Evolutionary conservation across 2,797 vertebrate species (phyloP), one percentile per base, ranked within the genome.

Genomic region (Melanotaenia pygmaea): DNA sequence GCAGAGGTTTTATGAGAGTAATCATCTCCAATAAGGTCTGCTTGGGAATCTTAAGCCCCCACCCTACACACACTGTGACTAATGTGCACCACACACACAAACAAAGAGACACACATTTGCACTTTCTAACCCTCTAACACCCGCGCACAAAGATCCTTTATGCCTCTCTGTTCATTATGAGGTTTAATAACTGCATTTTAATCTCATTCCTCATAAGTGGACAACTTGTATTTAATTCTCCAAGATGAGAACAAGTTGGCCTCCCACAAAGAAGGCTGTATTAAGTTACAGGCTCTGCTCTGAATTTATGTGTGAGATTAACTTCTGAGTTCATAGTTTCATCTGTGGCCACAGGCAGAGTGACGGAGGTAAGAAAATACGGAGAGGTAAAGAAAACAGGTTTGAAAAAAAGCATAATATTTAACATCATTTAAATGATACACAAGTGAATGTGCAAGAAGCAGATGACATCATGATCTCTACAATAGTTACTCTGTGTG

Each of bases 11-110:
- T 93, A 94, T 92, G 92, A 93, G 91, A 77, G 89, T 83, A 91
- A 94, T 93, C 90, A 91, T 94, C 91, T 94, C 88, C 90, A 94
- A 90, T 94, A 92, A 94, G 88, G 85, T 80, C 80, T 90, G 79
- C 82, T 90, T 76, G 80, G 88, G 91, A 91, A 90, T 91, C 86
- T 81, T 67, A 73, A 85, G 76, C 86, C 90, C 82, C 90, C 86
- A n/a, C 87, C 84, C 88, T 86, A 70, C 79, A 67, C 83, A 83
- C 80, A 79, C 77, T 72, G 70, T 43, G 53, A 75, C 72, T 82
- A 81, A 87, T 83, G 78, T 77, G 73, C 72, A 59, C 76, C 76
- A 80, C 78, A 77, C 69, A 78, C 79, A 82, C 62, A 77, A 72
- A 80, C 73, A 81, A 68, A 59, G 60, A 70, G 45, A 70, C 60